Percentiles rank a stretch among this genome's conserved stretches.
These are phyloP conservation scores for Alloplasta piceator DNA, from an alignment of 2,888 invertebrate species.

Conservation along the genomic window DNA sequence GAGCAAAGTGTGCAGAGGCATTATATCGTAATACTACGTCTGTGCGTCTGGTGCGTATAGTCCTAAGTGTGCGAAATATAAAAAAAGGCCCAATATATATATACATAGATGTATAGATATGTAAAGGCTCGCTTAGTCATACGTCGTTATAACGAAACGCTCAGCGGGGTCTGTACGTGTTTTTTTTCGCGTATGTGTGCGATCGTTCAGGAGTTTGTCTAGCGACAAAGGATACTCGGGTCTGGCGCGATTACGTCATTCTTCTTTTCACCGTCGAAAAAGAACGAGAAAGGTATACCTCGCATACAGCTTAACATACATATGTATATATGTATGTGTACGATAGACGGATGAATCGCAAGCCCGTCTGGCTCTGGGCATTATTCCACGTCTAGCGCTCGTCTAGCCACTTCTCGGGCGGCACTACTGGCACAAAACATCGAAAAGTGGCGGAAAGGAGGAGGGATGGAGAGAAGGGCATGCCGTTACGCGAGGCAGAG, in stretches of 20 bases:
- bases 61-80: conserved; percentile 37
- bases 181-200: conserved; percentile 16
- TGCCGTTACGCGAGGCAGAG: no score
- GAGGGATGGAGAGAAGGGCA: neutral
- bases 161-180: neutral
- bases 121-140: neutral
- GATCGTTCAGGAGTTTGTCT: conserved; percentile 59
- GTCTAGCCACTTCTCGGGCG: conserved; percentile 77
- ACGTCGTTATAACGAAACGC: neutral
- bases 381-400: conserved; percentile 79
- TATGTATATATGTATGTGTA: neutral
- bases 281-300: conserved; percentile 17
- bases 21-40: conserved; percentile 19
- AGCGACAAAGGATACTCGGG: conserved; percentile 69
- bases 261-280: conserved; percentile 38
- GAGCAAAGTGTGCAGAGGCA: conserved; percentile 8
- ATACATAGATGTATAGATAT: neutral
- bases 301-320: neutral
- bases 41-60: conserved; percentile 44
- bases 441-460: neutral
- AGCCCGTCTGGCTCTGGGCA: conserved; percentile 55
- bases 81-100: conserved; percentile 1
- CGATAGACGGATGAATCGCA: conserved; percentile 34
- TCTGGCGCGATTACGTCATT: conserved; percentile 77
- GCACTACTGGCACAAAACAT: conserved; percentile 60